Percentiles rank a stretch among this genome's conserved stretches.
Conservation (phyloP, 2,113 vertebrate species). For the Microcebus lehilahytsara region DNA sequence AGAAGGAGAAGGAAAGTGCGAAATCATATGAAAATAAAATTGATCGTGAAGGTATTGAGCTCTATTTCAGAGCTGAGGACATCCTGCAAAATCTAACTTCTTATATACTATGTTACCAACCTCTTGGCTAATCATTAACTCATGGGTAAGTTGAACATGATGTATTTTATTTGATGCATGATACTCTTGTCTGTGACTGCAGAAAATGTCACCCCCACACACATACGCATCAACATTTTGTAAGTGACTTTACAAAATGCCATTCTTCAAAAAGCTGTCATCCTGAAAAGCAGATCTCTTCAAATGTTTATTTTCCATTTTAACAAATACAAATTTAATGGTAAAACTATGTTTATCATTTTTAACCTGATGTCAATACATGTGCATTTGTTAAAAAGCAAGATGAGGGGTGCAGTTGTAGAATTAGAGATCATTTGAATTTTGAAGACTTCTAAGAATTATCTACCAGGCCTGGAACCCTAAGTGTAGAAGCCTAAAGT, state of each 20-base stretch:
- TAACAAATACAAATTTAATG: neutral
- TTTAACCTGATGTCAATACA: neutral
- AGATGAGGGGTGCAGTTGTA: neutral
- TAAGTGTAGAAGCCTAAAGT: neutral
- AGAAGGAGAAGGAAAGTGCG: neutral
- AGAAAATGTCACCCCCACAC: neutral
- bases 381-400: neutral
- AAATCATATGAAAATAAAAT: neutral
- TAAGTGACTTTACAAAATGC: neutral
- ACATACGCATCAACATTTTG: neutral
- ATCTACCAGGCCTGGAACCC: neutral
- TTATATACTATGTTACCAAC: neutral
- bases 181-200: neutral
- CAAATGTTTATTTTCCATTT: neutral
- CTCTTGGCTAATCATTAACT: neutral
- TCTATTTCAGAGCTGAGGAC: neutral
- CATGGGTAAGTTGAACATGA: neutral
- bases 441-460: neutral
- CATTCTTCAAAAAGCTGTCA: neutral
- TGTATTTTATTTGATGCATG: neutral
- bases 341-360: neutral
- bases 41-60: neutral
- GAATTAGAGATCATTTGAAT: neutral
- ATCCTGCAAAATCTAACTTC: neutral
- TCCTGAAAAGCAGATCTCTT: neutral